Percentiles rank a stretch among this genome's conserved stretches.
These are phyloP conservation scores for Meloidogyne chitwoodi DNA, from an alignment of 1,140 invertebrate species.

Conservation along the genomic window DNA sequence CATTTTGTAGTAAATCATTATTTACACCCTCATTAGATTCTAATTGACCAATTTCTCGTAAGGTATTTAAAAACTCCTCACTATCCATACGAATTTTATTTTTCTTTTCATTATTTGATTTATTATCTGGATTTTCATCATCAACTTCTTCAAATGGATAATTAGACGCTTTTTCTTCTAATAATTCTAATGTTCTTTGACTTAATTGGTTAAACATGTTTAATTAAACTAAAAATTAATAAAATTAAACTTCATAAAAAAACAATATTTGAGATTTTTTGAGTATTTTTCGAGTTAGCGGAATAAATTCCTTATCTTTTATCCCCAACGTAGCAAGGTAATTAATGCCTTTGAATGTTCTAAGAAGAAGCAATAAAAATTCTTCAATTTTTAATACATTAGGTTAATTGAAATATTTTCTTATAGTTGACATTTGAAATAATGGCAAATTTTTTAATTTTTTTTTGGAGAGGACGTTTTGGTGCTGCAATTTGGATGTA, in stretches of 20 bases:
- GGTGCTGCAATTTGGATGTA: too few species aligned
- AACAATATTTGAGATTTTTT: too few species aligned
- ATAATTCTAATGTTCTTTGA: constrained; percentile 20
- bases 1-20: constrained; percentile 1
- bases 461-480: too few species aligned
- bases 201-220: constrained; percentile 14
- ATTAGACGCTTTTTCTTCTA: constrained; percentile 8
- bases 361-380: too few species aligned
- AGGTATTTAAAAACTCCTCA: neutral
- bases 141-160: constrained; percentile 33
- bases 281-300: too few species aligned
- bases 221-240: neutral
- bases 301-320: too few species aligned
- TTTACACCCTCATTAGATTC: neutral
- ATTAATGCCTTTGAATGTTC: too few species aligned
- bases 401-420: too few species aligned
- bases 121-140: constrained; percentile 16
- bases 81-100: neutral
- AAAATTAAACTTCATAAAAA: neutral
- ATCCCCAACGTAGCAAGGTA: too few species aligned
- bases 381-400: too few species aligned
- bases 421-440: too few species aligned
- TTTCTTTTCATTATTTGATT: neutral
- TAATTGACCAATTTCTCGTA: neutral
- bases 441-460: too few species aligned